These are phyloP conservation scores for Athene noctua DNA, from an alignment of 2,113 vertebrate species.

Conservation along the genomic window DNA sequence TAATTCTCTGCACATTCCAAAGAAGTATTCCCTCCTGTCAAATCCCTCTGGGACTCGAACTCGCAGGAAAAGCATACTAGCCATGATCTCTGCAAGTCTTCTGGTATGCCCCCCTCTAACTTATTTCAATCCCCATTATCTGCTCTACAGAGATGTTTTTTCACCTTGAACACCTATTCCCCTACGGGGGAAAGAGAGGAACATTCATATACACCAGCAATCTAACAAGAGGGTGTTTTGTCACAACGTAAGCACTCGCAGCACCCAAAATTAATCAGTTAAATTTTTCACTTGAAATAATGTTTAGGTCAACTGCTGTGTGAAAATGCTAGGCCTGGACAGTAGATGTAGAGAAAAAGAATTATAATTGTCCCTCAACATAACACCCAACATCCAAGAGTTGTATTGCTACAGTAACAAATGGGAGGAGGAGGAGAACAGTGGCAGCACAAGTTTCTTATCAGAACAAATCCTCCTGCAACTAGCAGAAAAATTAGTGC, in stretches of 20 bases:
- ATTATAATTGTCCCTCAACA: background rate
- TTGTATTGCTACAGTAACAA: background rate
- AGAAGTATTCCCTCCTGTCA: background rate
- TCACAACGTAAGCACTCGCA: rapidly evolving
- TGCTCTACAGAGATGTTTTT: background rate
- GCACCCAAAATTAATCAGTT: background rate
- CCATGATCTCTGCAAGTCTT: background rate
- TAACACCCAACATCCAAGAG: background rate
- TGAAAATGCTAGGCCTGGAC: background rate
- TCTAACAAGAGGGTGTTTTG: background rate
- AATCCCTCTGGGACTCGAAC: background rate
- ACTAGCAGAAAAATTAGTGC: conserved; percentile 29
- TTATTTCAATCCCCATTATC: background rate
- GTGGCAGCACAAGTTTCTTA: conserved; percentile 36
- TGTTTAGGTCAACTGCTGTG: background rate
- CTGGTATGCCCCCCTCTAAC: background rate
- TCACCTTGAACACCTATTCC: background rate
- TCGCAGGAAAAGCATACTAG: background rate
- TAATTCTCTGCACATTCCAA: background rate
- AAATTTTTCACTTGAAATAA: background rate
- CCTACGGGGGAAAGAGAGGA: background rate
- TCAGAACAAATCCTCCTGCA: conserved; percentile 55
- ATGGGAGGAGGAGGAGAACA: background rate
- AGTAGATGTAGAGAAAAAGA: background rate
- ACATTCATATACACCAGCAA: background rate